Conservation (phyloP, 2,888 invertebrate species). For the Dicranocentrus wangi region DNA sequence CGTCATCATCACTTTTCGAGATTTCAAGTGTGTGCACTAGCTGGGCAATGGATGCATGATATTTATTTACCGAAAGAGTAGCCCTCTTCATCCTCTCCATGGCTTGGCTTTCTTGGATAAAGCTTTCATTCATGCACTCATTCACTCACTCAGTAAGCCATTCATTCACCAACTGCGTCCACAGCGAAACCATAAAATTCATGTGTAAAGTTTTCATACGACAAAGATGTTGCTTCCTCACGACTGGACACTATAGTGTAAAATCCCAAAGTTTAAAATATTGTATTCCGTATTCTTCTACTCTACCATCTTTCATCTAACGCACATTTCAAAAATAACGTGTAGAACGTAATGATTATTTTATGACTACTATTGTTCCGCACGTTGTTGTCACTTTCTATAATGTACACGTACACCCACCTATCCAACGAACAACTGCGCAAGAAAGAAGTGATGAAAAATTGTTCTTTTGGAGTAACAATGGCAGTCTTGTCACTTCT, state of each 20-base stretch:
- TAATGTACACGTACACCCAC: no score
- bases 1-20: constrained; percentile 40
- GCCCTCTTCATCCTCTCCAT: no score
- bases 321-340: no score
- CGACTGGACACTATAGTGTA: not conserved
- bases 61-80: no score
- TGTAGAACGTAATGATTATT: not conserved
- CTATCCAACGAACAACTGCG: not conserved
- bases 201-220: not conserved
- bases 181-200: constrained; percentile 26
- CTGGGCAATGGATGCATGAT: no score
- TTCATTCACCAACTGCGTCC: constrained; percentile 42
- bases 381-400: not conserved
- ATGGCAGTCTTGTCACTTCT: constrained; percentile 38
- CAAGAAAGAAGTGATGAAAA: constrained; percentile 58
- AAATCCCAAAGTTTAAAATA: not conserved
- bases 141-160: constrained; percentile 28
- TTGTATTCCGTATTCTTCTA: no score
- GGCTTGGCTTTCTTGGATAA: constrained; percentile 33
- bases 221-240: not conserved
- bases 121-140: constrained; percentile 51
- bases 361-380: not conserved
- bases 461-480: constrained; percentile 56
- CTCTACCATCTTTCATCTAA: no score
- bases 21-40: constrained; percentile 39